Evolutionary conservation across 2,888 invertebrate genomes (phyloP).

Genomic region (Nasonia oneida): DNA sequence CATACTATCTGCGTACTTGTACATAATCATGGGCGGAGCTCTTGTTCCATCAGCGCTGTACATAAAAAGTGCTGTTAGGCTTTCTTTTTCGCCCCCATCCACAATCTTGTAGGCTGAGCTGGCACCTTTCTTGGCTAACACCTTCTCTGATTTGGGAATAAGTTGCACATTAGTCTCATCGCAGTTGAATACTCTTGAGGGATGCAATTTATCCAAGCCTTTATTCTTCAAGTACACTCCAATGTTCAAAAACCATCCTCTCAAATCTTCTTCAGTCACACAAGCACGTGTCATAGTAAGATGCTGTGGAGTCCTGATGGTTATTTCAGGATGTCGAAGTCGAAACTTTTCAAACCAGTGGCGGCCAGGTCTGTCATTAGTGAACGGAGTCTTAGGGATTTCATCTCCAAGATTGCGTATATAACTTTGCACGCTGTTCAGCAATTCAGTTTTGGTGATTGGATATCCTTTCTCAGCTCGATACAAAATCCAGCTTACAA

Average conservation of each 20-base stretch:
- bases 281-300: no score
- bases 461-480: constrained; percentile 54
- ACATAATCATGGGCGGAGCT: no score
- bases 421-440: constrained; percentile 57
- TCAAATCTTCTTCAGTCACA: constrained; percentile 34
- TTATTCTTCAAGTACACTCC: constrained; percentile 19
- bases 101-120: no score
- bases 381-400: constrained; percentile 50
- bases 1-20: not conserved
- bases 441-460: constrained; percentile 55
- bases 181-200: constrained; percentile 64
- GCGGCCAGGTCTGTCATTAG: constrained; percentile 56
- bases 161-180: constrained; percentile 59
- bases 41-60: not conserved
- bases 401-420: constrained; percentile 44
- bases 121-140: no score
- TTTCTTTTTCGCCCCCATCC: not conserved
- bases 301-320: no score
- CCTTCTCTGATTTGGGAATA: no score
- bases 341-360: constrained; percentile 61
- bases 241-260: constrained; percentile 1
- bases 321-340: constrained; percentile 58
- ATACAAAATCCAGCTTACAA: constrained; percentile 59
- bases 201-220: constrained; percentile 47
- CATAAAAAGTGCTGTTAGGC: constrained; percentile 62